phyloP scores from a whole-genome alignment of 2,797 vertebrate species.

The Ambastaia sidthimunki region DNA sequence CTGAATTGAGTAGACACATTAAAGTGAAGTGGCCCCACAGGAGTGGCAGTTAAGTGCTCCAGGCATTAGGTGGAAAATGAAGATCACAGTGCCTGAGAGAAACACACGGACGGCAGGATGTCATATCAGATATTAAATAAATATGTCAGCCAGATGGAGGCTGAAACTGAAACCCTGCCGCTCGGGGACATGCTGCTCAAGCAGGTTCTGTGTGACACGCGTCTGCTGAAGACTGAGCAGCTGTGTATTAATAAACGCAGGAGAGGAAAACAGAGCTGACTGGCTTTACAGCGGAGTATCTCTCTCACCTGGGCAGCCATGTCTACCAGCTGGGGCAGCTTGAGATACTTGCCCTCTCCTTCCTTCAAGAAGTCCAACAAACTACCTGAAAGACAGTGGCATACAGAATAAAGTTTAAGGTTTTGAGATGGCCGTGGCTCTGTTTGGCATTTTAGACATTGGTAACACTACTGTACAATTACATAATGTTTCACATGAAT shows the following conservation, averaged over 20 bases:
- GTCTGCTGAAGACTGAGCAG: constrained; percentile 22
- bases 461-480: no score
- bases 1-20: constrained; percentile 61
- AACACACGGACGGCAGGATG: constrained; percentile 38
- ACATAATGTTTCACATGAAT: no score
- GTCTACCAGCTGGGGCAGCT: constrained; percentile 95
- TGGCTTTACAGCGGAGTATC: constrained; percentile 41
- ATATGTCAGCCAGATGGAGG: constrained; percentile 64
- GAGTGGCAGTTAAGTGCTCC: constrained; percentile 69
- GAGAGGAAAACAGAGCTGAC: constrained; percentile 32
- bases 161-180: constrained; percentile 55
- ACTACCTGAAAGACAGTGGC: constrained; percentile 81
- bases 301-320: constrained; percentile 95
- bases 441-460: no score
- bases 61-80: constrained; percentile 65
- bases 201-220: constrained; percentile 36
- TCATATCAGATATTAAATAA: constrained; percentile 63
- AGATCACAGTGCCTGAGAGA: constrained; percentile 44
- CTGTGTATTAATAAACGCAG: constrained; percentile 14
- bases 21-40: constrained; percentile 69
- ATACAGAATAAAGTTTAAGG: not conserved
- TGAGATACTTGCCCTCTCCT: constrained; percentile 93
- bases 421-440: not conserved
- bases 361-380: constrained; percentile 96
- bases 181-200: constrained; percentile 22